A percentile compares a stretch with the other conserved stretches of the same genome.
Conservation (phyloP, 1,140 invertebrate species). For the Platyscapa corneri region DNA sequence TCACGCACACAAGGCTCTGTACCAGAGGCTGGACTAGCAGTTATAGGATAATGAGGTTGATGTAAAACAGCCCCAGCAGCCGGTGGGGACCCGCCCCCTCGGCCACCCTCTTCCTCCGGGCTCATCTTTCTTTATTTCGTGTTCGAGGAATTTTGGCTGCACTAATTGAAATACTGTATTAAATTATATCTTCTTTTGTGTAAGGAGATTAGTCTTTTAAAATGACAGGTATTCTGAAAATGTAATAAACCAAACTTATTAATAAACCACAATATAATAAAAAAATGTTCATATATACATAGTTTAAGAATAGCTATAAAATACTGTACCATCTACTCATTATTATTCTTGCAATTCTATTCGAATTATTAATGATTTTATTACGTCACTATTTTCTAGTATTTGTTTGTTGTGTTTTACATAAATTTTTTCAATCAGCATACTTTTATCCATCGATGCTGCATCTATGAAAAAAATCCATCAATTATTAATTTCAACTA, state of each 20-base stretch:
- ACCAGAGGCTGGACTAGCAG: slow-evolving; percentile 71
- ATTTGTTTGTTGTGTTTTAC: slow-evolving; percentile 4
- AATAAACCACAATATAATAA: background rate
- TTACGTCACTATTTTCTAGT: background rate
- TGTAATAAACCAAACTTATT: slow-evolving; percentile 7
- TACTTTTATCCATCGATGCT: slow-evolving; percentile 1
- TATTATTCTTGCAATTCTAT: background rate
- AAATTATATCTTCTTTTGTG: slow-evolving; percentile 15
- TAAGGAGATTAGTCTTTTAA: slow-evolving; percentile 12
- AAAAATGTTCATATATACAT: background rate
- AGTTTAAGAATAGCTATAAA: background rate
- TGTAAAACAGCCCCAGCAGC: slow-evolving; percentile 75
- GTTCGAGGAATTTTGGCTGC: slow-evolving; percentile 45
- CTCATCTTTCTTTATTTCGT: slow-evolving; percentile 72
- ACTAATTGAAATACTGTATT: slow-evolving; percentile 28
- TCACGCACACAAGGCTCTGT: slow-evolving; percentile 71
- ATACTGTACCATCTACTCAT: slow-evolving; percentile 33
- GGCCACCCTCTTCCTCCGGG: slow-evolving; percentile 80
- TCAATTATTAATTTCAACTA: background rate
- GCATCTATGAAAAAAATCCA: slow-evolving; percentile 17
- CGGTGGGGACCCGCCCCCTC: slow-evolving; percentile 77
- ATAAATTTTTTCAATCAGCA: background rate
- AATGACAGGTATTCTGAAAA: slow-evolving; percentile 28
- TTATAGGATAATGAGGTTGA: slow-evolving; percentile 72
- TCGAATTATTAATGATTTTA: background rate